Conservation (phyloP, 2,113 vertebrate genomes). For the Marmota monax region DNA sequence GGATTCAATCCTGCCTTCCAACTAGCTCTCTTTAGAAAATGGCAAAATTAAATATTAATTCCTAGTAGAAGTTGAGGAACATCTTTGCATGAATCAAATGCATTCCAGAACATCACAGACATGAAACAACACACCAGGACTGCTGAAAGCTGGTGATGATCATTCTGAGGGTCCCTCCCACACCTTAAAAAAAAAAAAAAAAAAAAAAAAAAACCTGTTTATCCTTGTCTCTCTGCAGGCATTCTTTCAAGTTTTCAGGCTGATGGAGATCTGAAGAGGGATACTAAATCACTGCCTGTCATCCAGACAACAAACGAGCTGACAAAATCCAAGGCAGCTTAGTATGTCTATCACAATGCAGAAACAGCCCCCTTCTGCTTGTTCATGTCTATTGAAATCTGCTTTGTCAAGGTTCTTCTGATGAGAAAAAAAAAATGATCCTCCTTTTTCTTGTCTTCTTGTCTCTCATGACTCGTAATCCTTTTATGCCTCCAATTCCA, state of each 20-base stretch:
- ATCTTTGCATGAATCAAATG: conserved; percentile 52
- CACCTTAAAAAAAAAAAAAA: too few species aligned
- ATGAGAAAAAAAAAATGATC: not conserved
- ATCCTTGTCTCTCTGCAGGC: conserved; percentile 39
- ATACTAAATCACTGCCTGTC: not conserved
- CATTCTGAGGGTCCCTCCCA: conserved; percentile 36
- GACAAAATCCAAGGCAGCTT: not conserved
- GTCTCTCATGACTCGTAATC: not conserved
- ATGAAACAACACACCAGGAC: conserved; percentile 36
- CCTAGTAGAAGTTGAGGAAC: not conserved
- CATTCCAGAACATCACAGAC: conserved; percentile 27
- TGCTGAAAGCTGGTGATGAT: conserved; percentile 46
- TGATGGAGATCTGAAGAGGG: not conserved
- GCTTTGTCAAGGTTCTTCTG: not conserved
- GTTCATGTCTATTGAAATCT: not conserved
- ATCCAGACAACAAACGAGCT: not conserved
- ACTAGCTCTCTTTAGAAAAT: not conserved
- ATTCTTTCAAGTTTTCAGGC: not conserved
- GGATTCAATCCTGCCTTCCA: not conserved
- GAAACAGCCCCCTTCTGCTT: not conserved
- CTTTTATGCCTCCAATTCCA: not conserved
- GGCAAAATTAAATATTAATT: conserved; percentile 20
- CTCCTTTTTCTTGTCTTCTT: not conserved
- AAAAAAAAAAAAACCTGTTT: too few species aligned
- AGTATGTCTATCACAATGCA: not conserved